Conservation (phyloP, 2,888 invertebrate species). For the Sphaeridia pumilis region DNA sequence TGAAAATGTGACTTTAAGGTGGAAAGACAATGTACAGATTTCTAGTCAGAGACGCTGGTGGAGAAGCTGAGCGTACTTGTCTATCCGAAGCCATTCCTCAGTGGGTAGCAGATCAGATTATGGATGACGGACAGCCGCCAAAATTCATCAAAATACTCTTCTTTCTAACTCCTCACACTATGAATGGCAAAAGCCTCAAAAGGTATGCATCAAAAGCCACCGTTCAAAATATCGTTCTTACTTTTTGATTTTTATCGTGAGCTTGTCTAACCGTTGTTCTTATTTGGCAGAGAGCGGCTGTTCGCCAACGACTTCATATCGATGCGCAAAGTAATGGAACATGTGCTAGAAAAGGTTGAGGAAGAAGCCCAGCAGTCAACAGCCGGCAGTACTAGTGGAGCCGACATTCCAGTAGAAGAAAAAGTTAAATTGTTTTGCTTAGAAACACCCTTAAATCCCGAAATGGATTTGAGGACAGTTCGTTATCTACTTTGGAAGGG, state of each 20-base stretch:
- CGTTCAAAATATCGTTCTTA: too few relatives aligned
- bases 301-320: conserved; percentile 99
- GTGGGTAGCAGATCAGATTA: conserved; percentile 83
- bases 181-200: conserved; percentile 57
- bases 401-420: conserved; percentile 61
- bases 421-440: conserved; percentile 82
- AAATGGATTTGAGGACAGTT: conserved; percentile 95
- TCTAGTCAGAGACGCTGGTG: conserved; percentile 80
- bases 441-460: conserved; percentile 60
- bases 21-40: conserved; percentile 85
- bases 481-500: conserved; percentile 98
- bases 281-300: conserved; percentile 85
- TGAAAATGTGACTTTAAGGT: too few relatives aligned
- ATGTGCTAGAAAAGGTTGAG: conserved; percentile 75
- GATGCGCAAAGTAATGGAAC: conserved; percentile 96
- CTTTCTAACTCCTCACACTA: conserved; percentile 86
- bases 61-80: conserved; percentile 84
- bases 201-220: too few relatives aligned
- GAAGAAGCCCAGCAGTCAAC: conserved; percentile 41
- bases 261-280: too few relatives aligned
- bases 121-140: conserved; percentile 84
- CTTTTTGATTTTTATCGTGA: too few relatives aligned
- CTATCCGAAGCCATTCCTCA: conserved; percentile 87
- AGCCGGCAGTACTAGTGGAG: conserved; percentile 37
- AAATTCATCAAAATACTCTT: conserved; percentile 96